Evolutionary conservation across 2,797 vertebrate genomes (phyloP).

Genomic region (Staurois parvus): DNA sequence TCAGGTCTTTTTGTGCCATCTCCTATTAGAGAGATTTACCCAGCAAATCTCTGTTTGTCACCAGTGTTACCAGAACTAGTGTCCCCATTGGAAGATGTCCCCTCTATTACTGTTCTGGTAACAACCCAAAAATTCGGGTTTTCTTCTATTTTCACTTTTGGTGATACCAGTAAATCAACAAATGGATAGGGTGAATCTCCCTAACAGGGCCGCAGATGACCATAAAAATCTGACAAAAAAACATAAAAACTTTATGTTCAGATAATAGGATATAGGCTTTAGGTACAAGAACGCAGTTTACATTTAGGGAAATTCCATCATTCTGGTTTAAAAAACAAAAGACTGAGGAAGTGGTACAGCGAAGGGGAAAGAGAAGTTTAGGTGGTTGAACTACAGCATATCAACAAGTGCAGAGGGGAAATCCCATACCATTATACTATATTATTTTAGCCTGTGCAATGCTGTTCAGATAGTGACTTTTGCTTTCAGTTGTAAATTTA

Average conservation of each 20-base stretch:
- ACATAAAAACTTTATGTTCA: not conserved
- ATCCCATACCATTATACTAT: not conserved
- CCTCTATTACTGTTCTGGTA: too few species aligned
- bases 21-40: too few species aligned
- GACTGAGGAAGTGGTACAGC: conserved; percentile 15
- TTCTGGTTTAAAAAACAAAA: not conserved
- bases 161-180: too few species aligned
- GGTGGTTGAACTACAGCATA: not conserved
- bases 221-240: too few species aligned
- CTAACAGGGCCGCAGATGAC: too few species aligned
- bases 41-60: too few species aligned
- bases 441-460: not conserved
- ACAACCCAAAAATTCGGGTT: too few species aligned
- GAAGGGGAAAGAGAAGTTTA: conserved; percentile 23
- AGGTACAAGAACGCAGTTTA: not conserved
- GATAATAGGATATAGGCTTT: not conserved
- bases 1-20: too few species aligned
- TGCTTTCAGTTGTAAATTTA: not conserved
- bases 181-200: too few species aligned
- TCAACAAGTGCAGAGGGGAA: not conserved
- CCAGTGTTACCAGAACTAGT: too few species aligned
- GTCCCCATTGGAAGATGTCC: too few species aligned
- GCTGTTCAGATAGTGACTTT: not conserved
- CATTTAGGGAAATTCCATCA: conserved; percentile 24
- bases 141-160: too few species aligned